Conservation (phyloP, 2,888 invertebrate species). For the Oxyteleia sp. region DNA sequence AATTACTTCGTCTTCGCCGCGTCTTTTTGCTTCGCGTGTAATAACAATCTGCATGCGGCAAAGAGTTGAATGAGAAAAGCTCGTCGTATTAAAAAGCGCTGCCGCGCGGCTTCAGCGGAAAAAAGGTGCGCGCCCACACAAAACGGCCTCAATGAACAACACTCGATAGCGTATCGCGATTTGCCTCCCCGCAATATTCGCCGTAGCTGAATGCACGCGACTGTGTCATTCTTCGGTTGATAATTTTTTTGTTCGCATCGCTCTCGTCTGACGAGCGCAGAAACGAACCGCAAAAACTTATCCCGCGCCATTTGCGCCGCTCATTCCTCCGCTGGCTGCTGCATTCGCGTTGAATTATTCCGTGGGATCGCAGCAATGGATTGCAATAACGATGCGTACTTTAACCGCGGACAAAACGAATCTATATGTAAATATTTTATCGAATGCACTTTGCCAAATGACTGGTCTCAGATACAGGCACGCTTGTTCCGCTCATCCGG, state of each 20-base stretch:
- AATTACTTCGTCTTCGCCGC: slow-evolving; percentile 68
- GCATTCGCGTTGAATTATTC: slow-evolving; percentile 73
- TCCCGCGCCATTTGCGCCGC: slow-evolving; percentile 64
- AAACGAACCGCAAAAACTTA: slow-evolving; percentile 73
- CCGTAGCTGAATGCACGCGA: slow-evolving; percentile 43
- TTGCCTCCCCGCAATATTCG: slow-evolving; percentile 45
- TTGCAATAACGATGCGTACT: slow-evolving; percentile 76
- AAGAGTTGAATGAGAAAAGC: slow-evolving; percentile 71
- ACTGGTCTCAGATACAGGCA: slow-evolving; percentile 59
- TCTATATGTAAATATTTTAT: slow-evolving; percentile 80
- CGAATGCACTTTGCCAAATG: slow-evolving; percentile 70
- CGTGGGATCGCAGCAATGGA: slow-evolving; percentile 72
- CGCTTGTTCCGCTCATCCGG: slow-evolving; percentile 46
- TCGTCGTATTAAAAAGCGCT: slow-evolving; percentile 59
- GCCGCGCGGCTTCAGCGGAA: slow-evolving; percentile 14
- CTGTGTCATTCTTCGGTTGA: slow-evolving; percentile 67
- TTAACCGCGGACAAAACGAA: slow-evolving; percentile 76
- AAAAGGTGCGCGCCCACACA: slow-evolving; percentile 4
- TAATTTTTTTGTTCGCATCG: slow-evolving; percentile 48
- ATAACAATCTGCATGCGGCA: slow-evolving; percentile 71
- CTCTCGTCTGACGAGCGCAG: slow-evolving; percentile 48
- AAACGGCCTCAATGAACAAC: no score
- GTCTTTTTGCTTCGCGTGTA: slow-evolving; percentile 61
- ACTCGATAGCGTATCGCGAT: slow-evolving; percentile 53
- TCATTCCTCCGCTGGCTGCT: slow-evolving; percentile 47